phyloP scores from a whole-genome alignment of 1,140 invertebrate species.

The Apis florea region DNA sequence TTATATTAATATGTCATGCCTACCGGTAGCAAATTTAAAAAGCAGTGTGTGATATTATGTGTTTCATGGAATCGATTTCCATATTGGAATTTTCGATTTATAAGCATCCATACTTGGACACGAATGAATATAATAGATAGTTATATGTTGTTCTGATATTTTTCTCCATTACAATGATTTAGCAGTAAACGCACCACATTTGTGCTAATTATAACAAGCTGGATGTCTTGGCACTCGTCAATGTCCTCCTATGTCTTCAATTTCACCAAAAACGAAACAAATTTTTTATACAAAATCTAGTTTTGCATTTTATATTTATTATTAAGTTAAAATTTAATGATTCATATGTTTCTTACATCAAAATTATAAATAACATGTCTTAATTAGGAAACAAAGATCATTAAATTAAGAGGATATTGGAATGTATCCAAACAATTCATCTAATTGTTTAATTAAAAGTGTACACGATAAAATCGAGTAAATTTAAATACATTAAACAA shows the following conservation, averaged over 20 bases:
- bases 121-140: not conserved
- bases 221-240: not conserved
- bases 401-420: not conserved
- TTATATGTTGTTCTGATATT: not conserved
- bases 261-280: slow-evolving; percentile 43
- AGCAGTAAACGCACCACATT: not conserved
- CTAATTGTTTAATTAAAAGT: slow-evolving; percentile 7
- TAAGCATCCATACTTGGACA: not conserved
- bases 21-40: slow-evolving; percentile 57
- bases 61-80: slow-evolving; percentile 2
- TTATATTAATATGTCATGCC: slow-evolving; percentile 14
- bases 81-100: slow-evolving; percentile 1
- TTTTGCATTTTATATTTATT: not conserved
- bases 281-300: not conserved
- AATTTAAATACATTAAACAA: slow-evolving; percentile 20
- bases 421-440: not conserved
- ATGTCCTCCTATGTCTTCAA: not conserved
- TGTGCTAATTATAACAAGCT: not conserved
- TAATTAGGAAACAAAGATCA: not conserved
- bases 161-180: not conserved
- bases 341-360: not conserved
- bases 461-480: not conserved
- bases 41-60: not conserved
- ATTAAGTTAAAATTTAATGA: not conserved
- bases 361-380: slow-evolving; percentile 1